Evolutionary conservation across 2,888 invertebrate genomes (phyloP).

Genomic region (Oegoconia quadripuncta): DNA sequence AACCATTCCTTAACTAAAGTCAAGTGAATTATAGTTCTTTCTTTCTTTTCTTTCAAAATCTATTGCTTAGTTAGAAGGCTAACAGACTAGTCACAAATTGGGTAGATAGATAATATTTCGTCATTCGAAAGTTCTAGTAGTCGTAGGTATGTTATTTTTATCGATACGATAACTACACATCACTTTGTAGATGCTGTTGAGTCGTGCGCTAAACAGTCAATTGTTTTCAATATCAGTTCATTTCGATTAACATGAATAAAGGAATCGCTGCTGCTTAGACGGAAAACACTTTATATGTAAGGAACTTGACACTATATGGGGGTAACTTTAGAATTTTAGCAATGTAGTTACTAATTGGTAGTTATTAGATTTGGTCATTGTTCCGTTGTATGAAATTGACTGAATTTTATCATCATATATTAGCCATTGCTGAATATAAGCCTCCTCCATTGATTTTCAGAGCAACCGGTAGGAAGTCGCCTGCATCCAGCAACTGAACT

Average conservation of each 20-base stretch:
- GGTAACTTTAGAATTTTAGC: slow-evolving; percentile 54
- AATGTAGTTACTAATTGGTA: slow-evolving; percentile 47
- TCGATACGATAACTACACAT: slow-evolving; percentile 29
- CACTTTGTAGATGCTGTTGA: slow-evolving; percentile 38
- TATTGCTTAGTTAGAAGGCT: too few relatives aligned
- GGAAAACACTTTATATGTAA: slow-evolving; percentile 59
- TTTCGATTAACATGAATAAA: slow-evolving; percentile 74
- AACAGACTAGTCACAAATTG: too few relatives aligned
- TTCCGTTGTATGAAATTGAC: background rate
- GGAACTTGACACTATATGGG: slow-evolving; percentile 27
- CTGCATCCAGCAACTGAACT: too few relatives aligned
- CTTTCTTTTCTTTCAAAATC: too few relatives aligned
- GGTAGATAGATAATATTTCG: too few relatives aligned
- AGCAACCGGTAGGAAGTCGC: too few relatives aligned
- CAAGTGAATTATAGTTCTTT: too few relatives aligned
- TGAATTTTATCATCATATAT: background rate
- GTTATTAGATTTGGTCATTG: background rate
- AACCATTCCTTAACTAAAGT: too few relatives aligned
- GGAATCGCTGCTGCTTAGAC: slow-evolving; percentile 63
- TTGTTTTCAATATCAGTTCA: slow-evolving; percentile 75
- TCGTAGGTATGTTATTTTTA: slow-evolving; percentile 2
- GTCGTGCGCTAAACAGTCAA: slow-evolving; percentile 73
- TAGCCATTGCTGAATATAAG: too few relatives aligned
- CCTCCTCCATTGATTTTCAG: too few relatives aligned
- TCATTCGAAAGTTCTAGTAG: too few relatives aligned